Conservation (phyloP, 1,140 invertebrate species). For the Aphaenogaster rudis region DNA sequence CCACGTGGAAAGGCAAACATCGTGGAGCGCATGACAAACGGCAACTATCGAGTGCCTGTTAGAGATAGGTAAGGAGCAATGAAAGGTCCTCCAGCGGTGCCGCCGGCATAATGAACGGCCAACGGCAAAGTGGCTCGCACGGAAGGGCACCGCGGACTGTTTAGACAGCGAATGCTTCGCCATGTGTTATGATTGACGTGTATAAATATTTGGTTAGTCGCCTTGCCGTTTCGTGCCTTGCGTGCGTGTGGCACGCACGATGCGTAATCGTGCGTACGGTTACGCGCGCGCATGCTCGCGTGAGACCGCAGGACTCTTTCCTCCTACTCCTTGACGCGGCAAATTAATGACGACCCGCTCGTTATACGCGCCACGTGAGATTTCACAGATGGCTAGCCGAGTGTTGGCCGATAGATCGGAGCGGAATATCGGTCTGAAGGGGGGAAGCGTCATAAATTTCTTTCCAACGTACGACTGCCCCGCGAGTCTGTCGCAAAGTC, state of each 20-base stretch:
- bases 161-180: constrained; percentile 77
- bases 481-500: background rate
- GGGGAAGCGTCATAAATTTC: background rate
- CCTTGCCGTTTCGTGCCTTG: constrained; percentile 70
- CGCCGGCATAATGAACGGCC: constrained; percentile 62
- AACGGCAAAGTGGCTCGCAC: constrained; percentile 67
- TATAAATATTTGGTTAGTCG: constrained; percentile 79
- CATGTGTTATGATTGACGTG: constrained; percentile 77
- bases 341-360: constrained; percentile 67
- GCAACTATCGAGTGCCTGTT: constrained; percentile 74
- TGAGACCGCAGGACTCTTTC: constrained; percentile 57
- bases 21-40: constrained; percentile 68
- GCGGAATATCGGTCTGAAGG: constrained; percentile 12
- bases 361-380: constrained; percentile 61
- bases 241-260: constrained; percentile 11
- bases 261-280: background rate
- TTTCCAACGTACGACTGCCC: background rate
- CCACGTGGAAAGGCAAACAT: constrained; percentile 58
- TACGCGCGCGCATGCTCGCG: background rate
- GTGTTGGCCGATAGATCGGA: constrained; percentile 34
- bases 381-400: constrained; percentile 48
- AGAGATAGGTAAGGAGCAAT: constrained; percentile 72
- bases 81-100: constrained; percentile 64
- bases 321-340: constrained; percentile 39
- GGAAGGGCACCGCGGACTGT: constrained; percentile 67